A percentile compares a stretch with the other conserved stretches of the same genome.
Conservation (phyloP, 2,888 invertebrate species). For the Pristionchus maxplancki region DNA sequence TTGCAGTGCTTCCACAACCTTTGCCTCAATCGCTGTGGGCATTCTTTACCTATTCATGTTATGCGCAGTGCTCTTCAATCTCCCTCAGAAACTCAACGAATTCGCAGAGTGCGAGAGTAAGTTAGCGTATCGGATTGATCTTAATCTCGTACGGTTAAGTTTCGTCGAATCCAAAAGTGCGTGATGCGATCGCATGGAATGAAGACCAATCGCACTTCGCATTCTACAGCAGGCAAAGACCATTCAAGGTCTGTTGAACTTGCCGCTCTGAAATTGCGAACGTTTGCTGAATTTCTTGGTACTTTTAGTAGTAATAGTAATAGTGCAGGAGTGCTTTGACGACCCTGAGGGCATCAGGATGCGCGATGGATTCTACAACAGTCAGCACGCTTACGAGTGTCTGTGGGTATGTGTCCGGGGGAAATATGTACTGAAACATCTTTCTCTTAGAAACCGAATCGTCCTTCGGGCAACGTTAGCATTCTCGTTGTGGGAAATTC, state of each 20-base stretch:
- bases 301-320: too few relatives aligned
- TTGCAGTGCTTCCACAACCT: not conserved
- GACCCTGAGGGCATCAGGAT: not conserved
- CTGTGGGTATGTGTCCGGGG: not conserved
- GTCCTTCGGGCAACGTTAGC: not conserved
- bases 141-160: not conserved
- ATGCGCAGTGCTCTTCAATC: not conserved
- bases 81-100: not conserved
- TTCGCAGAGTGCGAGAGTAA: not conserved
- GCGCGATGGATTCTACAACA: not conserved
- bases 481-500: not conserved
- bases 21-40: not conserved
- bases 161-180: too few relatives aligned
- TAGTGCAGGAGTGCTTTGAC: not conserved
- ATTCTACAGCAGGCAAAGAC: not conserved
- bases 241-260: not conserved
- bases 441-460: not conserved
- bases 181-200: conserved; percentile 12
- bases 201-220: not conserved
- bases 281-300: too few relatives aligned
- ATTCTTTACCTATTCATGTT: not conserved
- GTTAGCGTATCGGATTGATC: not conserved
- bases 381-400: not conserved
- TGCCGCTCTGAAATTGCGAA: too few relatives aligned
- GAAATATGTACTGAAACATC: not conserved